Evolutionary conservation across 2,113 vertebrate species (phyloP).

Genomic region (Thryonomys swinderianus): DNA sequence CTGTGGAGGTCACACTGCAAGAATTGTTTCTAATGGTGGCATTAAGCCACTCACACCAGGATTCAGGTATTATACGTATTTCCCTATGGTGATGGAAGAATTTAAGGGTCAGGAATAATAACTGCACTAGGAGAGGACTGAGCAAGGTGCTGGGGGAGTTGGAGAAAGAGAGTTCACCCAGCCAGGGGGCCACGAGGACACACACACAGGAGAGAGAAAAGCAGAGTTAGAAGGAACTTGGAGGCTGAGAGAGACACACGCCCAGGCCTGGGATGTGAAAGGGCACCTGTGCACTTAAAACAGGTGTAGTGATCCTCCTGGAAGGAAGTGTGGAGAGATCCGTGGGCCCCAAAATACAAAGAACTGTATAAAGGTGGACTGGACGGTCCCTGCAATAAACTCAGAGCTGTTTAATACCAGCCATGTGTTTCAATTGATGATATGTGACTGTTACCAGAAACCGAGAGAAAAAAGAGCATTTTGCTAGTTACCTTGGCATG

Average conservation of each 20-base stretch:
- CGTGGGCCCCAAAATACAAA: neutral
- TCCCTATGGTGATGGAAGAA: neutral
- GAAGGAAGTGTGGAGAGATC: neutral
- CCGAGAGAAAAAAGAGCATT: conserved; percentile 30
- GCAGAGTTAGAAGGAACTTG: neutral
- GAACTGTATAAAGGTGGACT: conserved; percentile 43
- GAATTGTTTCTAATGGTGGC: neutral
- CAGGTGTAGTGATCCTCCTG: fast-evolving
- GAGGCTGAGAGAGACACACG: neutral
- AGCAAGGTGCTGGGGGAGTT: too few relatives aligned
- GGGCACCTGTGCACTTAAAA: fast-evolving
- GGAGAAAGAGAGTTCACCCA: neutral
- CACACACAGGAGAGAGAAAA: neutral
- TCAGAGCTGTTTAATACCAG: neutral
- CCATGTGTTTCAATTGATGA: neutral
- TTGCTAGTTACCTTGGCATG: conserved; percentile 42
- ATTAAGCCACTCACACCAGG: neutral
- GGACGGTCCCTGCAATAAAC: conserved; percentile 12
- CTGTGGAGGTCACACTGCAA: neutral
- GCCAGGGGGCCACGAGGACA: neutral
- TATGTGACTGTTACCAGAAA: neutral
- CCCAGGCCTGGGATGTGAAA: neutral
- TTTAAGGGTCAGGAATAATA: neutral
- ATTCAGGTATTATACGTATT: neutral
- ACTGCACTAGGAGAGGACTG: neutral